Evolutionary conservation across 2,113 vertebrate genomes (phyloP).

Genomic region (Xiphorhynchus elegans): DNA sequence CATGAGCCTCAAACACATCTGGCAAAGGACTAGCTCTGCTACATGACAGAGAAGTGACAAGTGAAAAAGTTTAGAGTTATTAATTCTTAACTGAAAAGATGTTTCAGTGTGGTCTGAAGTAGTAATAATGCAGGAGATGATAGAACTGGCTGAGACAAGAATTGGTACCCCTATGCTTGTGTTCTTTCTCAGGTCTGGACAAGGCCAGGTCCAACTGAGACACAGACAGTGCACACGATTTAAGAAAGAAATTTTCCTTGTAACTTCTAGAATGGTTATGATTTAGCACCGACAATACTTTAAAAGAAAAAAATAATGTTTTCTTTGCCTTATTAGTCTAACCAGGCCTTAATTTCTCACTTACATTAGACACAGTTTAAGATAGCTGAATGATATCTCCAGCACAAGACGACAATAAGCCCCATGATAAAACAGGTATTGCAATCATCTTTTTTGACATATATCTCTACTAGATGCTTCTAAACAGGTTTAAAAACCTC

Average conservation of each 20-base stretch:
- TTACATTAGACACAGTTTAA: not conserved
- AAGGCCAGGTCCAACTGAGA: not conserved
- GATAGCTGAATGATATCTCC: not conserved
- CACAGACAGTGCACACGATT: not conserved
- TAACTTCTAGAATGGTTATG: not conserved
- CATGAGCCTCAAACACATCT: not conserved
- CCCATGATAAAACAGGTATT: not conserved
- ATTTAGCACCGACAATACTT: not conserved
- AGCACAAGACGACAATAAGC: not conserved
- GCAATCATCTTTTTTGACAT: not conserved
- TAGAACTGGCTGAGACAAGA: not conserved
- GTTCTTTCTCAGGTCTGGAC: not conserved
- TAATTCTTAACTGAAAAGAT: not conserved
- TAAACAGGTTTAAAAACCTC: not conserved
- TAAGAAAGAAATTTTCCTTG: not conserved
- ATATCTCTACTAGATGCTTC: not conserved
- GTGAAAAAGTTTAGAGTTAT: not conserved
- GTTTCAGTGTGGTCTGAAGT: not conserved
- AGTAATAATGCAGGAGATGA: not conserved
- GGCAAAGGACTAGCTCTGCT: not conserved
- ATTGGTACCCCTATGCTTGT: not conserved
- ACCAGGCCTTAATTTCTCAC: not conserved
- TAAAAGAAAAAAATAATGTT: not conserved
- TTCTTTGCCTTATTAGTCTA: not conserved
- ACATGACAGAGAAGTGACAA: not conserved